These are phyloP conservation scores for Platysteira castanea DNA, from an alignment of 2,113 vertebrate genomes.

Conservation along the genomic window DNA sequence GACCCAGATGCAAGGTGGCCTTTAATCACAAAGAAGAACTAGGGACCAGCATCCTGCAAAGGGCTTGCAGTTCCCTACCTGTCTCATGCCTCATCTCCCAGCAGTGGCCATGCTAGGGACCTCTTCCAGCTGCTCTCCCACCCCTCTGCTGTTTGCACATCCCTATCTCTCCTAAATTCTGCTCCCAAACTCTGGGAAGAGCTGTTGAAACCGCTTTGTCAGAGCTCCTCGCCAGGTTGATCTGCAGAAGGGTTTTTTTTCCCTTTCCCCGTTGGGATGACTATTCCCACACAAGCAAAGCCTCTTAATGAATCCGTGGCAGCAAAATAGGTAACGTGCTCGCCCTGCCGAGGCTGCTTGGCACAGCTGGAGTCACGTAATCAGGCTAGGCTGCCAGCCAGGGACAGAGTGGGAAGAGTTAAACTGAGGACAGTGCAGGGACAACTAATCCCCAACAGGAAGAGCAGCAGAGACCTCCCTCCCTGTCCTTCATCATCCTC, in stretches of 20 bases:
- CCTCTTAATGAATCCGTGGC: conserved; percentile 70
- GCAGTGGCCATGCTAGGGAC: neutral
- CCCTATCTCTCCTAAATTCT: neutral
- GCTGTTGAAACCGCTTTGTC: conserved; percentile 30
- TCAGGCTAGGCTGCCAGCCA: conserved; percentile 1
- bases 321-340: conserved; percentile 57
- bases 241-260: neutral
- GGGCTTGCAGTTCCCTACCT: neutral
- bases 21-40: neutral
- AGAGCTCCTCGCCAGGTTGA: conserved; percentile 22
- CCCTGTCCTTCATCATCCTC: conserved; percentile 1
- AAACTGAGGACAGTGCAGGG: conserved; percentile 41
- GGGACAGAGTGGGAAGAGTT: conserved; percentile 36
- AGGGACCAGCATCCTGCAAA: neutral
- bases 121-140: neutral
- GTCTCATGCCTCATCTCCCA: rapidly evolving
- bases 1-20: neutral
- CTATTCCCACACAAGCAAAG: conserved; percentile 67
- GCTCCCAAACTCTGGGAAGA: neutral
- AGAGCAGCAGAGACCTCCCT: conserved; percentile 4
- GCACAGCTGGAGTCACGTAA: conserved; percentile 66
- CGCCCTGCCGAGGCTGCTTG: conserved; percentile 63
- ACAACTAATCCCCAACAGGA: conserved; percentile 36
- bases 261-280: conserved; percentile 30
- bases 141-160: neutral